Evolutionary conservation across 2,888 invertebrate species (phyloP).

Genomic region (Pheosia tremula): DNA sequence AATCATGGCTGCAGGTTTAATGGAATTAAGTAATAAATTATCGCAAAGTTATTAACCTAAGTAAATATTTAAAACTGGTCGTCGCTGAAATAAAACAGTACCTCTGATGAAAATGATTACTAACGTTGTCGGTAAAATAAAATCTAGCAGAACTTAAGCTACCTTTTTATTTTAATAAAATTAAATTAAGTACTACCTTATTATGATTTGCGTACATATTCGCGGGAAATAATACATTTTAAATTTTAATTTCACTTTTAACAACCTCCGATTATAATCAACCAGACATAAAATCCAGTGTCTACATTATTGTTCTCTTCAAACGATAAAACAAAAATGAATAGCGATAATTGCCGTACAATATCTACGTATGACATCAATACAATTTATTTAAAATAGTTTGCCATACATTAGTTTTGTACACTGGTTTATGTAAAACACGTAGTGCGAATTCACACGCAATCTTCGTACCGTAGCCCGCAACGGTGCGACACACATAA

Average conservation of each 20-base stretch:
- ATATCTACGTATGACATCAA: conserved; percentile 16
- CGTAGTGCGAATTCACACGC: conserved; percentile 47
- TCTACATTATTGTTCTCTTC: conserved; percentile 3
- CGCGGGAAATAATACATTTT: no score
- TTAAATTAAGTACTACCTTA: no score
- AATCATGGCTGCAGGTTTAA: no score
- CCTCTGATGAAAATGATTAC: no score
- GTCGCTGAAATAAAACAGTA: no score
- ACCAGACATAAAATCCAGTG: not conserved
- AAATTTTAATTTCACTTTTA: not conserved
- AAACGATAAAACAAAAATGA: conserved; percentile 8
- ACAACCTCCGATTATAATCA: not conserved
- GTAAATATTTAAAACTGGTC: no score
- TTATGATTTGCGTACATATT: no score
- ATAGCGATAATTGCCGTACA: conserved; percentile 17
- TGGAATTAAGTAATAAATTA: no score
- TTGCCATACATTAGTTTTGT: conserved; percentile 20
- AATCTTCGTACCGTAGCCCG: conserved; percentile 49
- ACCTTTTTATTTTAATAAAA: no score
- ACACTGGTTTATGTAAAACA: conserved; percentile 42
- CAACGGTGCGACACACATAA: conserved; percentile 54
- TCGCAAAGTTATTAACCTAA: no score
- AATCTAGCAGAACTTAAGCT: no score
- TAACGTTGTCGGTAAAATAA: no score
- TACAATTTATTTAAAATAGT: conserved; percentile 22